These are phyloP conservation scores for Tachystola acroxantha DNA, from an alignment of 2,888 invertebrate species.

Conservation along the genomic window DNA sequence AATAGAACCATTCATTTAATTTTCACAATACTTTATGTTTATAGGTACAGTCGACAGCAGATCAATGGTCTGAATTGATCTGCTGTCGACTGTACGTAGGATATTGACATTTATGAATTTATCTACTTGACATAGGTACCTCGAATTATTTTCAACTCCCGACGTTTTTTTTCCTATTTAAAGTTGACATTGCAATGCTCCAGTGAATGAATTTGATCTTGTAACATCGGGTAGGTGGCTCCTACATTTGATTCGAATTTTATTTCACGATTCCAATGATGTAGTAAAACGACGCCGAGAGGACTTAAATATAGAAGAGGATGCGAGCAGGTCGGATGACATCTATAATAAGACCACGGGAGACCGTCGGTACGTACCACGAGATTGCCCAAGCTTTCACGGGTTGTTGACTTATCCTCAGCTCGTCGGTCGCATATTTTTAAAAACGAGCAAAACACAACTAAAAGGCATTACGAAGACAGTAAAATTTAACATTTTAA, in stretches of 20 bases:
- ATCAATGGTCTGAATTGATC: too few species aligned
- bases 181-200: background rate
- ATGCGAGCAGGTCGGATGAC: slow-evolving; percentile 75
- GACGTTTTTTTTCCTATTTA: too few species aligned
- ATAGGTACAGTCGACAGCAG: too few species aligned
- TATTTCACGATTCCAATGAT: slow-evolving; percentile 40
- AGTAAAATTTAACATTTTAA: too few species aligned
- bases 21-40: too few species aligned
- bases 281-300: slow-evolving; percentile 48
- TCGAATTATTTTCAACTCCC: too few species aligned
- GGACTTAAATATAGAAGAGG: slow-evolving; percentile 72
- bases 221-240: background rate
- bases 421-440: slow-evolving; percentile 18
- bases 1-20: too few species aligned
- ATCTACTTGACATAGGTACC: too few species aligned
- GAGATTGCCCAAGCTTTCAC: slow-evolving; percentile 66
- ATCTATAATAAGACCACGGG: slow-evolving; percentile 75
- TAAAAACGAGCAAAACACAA: slow-evolving; percentile 8
- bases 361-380: slow-evolving; percentile 64
- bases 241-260: slow-evolving; percentile 14
- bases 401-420: slow-evolving; percentile 64
- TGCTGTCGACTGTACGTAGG: too few species aligned
- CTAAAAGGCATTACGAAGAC: background rate
- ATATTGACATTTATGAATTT: too few species aligned
- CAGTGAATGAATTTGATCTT: background rate